Evolutionary conservation across 2,797 vertebrate genomes (phyloP), one percentile per base, ranked within the genome.

Genomic region (Lacerta viridis): DNA sequence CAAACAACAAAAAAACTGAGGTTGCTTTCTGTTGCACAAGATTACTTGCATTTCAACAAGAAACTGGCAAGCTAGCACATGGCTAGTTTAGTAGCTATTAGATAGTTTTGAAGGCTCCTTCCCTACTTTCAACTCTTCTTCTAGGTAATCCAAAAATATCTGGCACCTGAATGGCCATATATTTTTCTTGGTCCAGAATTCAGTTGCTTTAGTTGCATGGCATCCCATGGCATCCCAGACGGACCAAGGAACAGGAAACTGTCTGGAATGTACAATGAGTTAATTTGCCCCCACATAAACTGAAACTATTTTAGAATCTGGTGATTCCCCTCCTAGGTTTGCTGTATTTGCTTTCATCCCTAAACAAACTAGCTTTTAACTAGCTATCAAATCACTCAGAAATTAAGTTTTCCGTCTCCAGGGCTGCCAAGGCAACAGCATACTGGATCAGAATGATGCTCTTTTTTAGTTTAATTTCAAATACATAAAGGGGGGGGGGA

Each of bases 1-100:
- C 17, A 4, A 74, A 71, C 50, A 87, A 81, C 8, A n/a, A n/a
- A 64, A 64, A 78, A 83, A 83, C 2, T 86, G 50, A 79, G 77
- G 61, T 71, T 9, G 55, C 3, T 36, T 10, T n/a, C 64, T 36
- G 36, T 61, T 41, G 15, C 27, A 77, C 9, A 7, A 33, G 43
- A 77, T 33, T n/a, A 20, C 27, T 39, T 76, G 8, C 25, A 59
- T 7, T 64, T 88, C 7, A 72, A 23, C 7, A 17, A 79, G 20
- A 74, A 15, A 25, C 29, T 82, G 7, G 39, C 23, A 86, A 59
- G 5, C 9, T 20, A 36, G 5, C 41, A 68, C 33, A 36, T 69
- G 61, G 27, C 20, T 36, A 50, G 15, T 83, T 84, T 71, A 72
- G 8, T 46, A 64, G 20, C 36, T 43, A 10, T 11, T 72, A 17